Evolutionary conservation across 2,797 vertebrate genomes (phyloP), one percentile per base, ranked within the genome.

Genomic region (Scyliorhinus canicula): DNA sequence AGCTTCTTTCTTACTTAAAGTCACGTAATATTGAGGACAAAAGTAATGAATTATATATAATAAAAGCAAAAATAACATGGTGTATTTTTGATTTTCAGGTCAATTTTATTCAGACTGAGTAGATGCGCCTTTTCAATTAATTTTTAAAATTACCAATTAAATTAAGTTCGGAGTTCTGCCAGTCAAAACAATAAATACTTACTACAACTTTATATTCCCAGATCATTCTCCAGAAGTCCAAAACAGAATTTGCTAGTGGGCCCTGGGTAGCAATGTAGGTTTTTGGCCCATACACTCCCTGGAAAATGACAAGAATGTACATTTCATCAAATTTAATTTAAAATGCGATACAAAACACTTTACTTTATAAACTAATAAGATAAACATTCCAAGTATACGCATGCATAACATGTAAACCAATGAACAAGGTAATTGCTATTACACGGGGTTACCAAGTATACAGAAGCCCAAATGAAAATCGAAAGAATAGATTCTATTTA

Each of bases 161-260:
- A 14, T 40, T 21, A 94, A 94, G 26, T 47, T 57, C 16, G 9
- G 5, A 44, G 35, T 77, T 84, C 60, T 16, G 55, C 21, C 44
- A 65, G 57, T 35, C 44, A 77, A 12, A 65, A 69, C 4, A 67
- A 82, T 82, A 57, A 82, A 95, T 96, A 98, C 98, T 99, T 96
- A 99, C 99, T 19, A 98, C 98, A 93, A 99, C 97, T 0, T 98
- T 98, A 96, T 99, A 99, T 95, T 99, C 98, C 99, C 99, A 99
- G 97, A 98, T 99, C 99, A 99, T 99, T 96, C 99, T 98, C 99
- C 99, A 99, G 97, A 99, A 99, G 97, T 99, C 99, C 52, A 99
- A 97, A 95, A 99, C 98, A 24, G 99, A 99, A 96, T 99, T 99
- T 90, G 97, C 98, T 96, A 99, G 97, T 0, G 99, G 99, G 95